These are phyloP conservation scores for Antheraea pernyi DNA, from an alignment of 1,140 invertebrate species.

Conservation along the genomic window DNA sequence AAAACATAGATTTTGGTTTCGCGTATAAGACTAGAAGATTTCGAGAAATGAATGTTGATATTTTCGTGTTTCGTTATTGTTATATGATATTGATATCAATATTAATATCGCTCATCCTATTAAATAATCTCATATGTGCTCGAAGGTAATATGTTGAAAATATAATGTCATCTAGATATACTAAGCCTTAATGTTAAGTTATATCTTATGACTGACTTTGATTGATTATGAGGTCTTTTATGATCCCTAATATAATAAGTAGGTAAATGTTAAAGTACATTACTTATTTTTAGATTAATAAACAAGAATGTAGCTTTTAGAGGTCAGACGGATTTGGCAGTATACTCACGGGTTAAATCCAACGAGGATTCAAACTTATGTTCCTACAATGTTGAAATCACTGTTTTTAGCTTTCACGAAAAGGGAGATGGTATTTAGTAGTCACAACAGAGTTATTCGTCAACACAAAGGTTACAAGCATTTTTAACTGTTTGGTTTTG, in stretches of 20 bases:
- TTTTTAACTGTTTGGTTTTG: slow-evolving; percentile 48
- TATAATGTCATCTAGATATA: slow-evolving; percentile 3
- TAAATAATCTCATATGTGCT: not conserved
- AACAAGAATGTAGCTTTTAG: not conserved
- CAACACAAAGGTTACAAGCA: slow-evolving; percentile 54
- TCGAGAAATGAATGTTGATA: not conserved
- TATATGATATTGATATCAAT: not conserved
- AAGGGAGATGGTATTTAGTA: not conserved
- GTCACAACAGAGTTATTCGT: slow-evolving; percentile 19
- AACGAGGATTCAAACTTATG: not conserved
- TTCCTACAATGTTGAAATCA: not conserved
- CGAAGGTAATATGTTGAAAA: not conserved
- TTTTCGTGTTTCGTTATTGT: not conserved
- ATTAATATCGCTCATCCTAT: not conserved
- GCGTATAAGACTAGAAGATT: no score
- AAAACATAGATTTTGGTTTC: no score
- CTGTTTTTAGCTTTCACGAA: slow-evolving; percentile 3
- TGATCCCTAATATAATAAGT: not conserved
- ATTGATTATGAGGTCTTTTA: not conserved
- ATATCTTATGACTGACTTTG: slow-evolving; percentile 4
- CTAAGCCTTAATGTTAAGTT: slow-evolving; percentile 4
- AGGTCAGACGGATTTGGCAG: not conserved
- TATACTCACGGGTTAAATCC: not conserved
- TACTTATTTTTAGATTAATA: not conserved
- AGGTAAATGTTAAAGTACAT: slow-evolving; percentile 1